phyloP scores from a whole-genome alignment of 2,888 invertebrate genomes.

The Drosophila tripunctata region DNA sequence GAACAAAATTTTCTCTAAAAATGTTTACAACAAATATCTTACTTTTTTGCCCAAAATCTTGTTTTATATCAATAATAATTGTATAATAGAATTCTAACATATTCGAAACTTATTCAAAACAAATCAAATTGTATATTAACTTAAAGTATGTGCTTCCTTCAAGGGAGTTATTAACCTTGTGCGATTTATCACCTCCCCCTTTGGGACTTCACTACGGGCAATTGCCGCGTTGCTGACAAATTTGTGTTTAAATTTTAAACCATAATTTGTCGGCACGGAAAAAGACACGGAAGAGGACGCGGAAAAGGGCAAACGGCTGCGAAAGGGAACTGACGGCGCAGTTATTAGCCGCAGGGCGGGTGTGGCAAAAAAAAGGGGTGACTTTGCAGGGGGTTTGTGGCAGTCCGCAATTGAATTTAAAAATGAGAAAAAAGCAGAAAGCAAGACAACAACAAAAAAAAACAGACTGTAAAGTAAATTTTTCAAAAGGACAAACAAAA shows the following conservation, averaged over 20 bases:
- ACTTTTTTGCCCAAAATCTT: no score
- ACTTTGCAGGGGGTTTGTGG: constrained; percentile 50
- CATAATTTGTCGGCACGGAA: constrained; percentile 57
- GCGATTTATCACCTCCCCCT: constrained; percentile 4
- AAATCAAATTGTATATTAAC: neutral
- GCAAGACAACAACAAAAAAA: neutral
- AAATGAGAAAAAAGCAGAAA: constrained; percentile 19
- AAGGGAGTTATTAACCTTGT: neutral
- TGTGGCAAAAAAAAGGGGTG: constrained; percentile 59
- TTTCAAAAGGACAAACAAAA: constrained; percentile 61
- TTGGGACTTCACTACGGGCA: constrained; percentile 27
- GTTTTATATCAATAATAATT: no score
- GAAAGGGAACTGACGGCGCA: constrained; percentile 33
- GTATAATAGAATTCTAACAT: no score
- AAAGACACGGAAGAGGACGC: neutral
- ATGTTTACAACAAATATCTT: no score
- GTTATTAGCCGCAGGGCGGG: constrained; percentile 65
- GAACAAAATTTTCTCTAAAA: no score
- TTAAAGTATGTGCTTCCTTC: neutral
- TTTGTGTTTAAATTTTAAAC: constrained; percentile 71
- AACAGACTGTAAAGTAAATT: constrained; percentile 50
- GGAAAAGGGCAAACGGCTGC: constrained; percentile 44
- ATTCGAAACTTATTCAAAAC: neutral
- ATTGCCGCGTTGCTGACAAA: constrained; percentile 53
- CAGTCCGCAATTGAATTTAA: constrained; percentile 72